Base-by-base conservation (phyloP, 2,113 vertebrate species). In the Macquaria ambigua region DNA sequence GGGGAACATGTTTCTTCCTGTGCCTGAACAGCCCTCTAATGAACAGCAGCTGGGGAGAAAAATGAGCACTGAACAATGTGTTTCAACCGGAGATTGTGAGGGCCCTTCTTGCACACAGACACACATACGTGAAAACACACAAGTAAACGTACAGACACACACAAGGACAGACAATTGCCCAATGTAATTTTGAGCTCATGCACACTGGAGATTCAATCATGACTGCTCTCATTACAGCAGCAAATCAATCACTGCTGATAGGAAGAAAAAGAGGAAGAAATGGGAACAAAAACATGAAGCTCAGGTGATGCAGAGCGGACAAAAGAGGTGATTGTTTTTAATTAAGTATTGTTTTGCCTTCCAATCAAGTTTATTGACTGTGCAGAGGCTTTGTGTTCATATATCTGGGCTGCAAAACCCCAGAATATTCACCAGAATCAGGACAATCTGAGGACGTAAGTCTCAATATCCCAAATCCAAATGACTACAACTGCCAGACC, bases 41-140 rank as follows among this genome's bases (percentile, higher is more conserved):
- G 81, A 93, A 92, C 88, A 87, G 88, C 86, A 92, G 91, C 90
- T 89, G 91, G 86, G 90, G 85, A 83, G 84, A 55, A 77, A 86
- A 83, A 92, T 77, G 77, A 90, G 67, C 76, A 84, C 37, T 41
- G 87, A 90, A 90, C 90, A 92, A 91, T 93, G 87, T 82, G 85
- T 87, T 92, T 88, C 84, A 88, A 78, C 74, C 59, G 82, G 81
- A 91, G 74, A 83, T 41, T 69, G 18, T 53, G 79, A 79, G 76
- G 50, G 70, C 75, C 74, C 64, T 61, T 79, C 64, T 34, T 28
- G 25, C 43, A 23, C 66, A 68, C 64, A 77, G 67, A 66, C 59
- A 46, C 43, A 68, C 59, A 53, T 10, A 41, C 18, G 70, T 1
- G 11, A 2, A 3, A 10, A 55, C 20, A 63, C 46, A 79, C 53